A percentile compares a stretch with the other conserved stretches of the same genome.
phyloP scores from a whole-genome alignment of 2,888 invertebrate species.

The Leucozona laternaria region DNA sequence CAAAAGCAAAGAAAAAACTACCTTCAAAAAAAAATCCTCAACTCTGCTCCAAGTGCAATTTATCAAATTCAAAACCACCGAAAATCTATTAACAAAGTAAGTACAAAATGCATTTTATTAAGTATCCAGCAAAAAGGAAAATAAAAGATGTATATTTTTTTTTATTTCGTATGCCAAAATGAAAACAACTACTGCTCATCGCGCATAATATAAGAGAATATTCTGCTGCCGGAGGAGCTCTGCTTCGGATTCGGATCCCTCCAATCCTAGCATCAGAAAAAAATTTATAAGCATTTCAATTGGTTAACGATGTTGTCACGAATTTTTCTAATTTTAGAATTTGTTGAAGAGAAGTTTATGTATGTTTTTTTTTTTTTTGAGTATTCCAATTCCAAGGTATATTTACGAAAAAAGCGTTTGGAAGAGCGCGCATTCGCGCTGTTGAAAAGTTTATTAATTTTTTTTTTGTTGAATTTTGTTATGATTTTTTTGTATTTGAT shows the following conservation, averaged over 20 bases:
- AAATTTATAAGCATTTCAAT: conserved; percentile 71
- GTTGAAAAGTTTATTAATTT: not conserved
- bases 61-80: conserved; percentile 20
- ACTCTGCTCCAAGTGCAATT: conserved; percentile 20
- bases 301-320: conserved; percentile 79
- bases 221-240: conserved; percentile 18
- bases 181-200: conserved; percentile 61
- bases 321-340: conserved; percentile 71
- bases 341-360: conserved; percentile 54
- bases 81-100: conserved; percentile 57
- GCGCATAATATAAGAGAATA: conserved; percentile 55
- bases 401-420: conserved; percentile 34
- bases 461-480: conserved; percentile 26
- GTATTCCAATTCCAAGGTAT: not conserved
- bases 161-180: conserved; percentile 54
- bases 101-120: conserved; percentile 21
- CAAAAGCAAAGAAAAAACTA: conserved; percentile 20
- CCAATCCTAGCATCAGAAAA: conserved; percentile 30
- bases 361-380: not conserved
- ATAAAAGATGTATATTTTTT: conserved; percentile 8
- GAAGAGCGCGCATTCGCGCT: conserved; percentile 73
- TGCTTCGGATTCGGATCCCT: too few species aligned
- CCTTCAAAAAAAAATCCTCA: conserved; percentile 39
- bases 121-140: conserved; percentile 8
- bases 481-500: conserved; percentile 34